phyloP scores from a whole-genome alignment of 53 echinoderm and acorn worm genomes.

The Stichopus horrens region DNA sequence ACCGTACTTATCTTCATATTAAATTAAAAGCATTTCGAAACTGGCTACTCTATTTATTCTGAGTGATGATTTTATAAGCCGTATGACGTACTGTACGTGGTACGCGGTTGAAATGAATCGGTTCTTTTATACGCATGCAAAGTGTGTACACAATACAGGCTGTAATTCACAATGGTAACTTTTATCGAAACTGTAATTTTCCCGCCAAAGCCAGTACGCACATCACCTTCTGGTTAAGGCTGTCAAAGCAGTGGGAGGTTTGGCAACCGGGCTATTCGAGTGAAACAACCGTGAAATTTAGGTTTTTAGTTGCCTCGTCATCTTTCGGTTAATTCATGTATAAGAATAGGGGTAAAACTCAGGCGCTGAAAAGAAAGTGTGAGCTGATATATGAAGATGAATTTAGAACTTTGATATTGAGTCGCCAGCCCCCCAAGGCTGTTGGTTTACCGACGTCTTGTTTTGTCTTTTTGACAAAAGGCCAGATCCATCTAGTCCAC shows the following conservation, averaged over 20 bases:
- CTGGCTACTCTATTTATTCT: not conserved
- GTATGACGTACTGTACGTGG: not conserved
- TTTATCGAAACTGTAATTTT: conserved; percentile 40
- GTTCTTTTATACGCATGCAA: not conserved
- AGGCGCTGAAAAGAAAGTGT: not conserved
- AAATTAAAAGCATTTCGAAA: conserved; percentile 2
- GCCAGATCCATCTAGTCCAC: too few species aligned
- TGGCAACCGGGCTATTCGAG: not conserved
- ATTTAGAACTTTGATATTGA: not conserved
- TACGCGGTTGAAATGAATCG: not conserved
- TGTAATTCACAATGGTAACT: not conserved
- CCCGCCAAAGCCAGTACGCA: conserved; percentile 31
- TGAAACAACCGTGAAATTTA: conserved; percentile 17
- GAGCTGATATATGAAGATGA: not conserved
- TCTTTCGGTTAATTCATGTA: not conserved
- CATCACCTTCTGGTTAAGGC: not conserved
- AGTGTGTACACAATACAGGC: not conserved
- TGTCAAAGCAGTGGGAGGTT: conserved; percentile 16
- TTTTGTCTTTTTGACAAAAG: too few species aligned
- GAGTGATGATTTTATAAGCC: not conserved
- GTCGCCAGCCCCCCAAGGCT: conserved; percentile 8
- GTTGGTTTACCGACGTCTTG: not conserved
- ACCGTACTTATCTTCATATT: not conserved
- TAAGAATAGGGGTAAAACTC: not conserved
- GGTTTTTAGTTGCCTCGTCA: not conserved